A percentile compares a stretch with the other conserved stretches of the same genome.
These are phyloP conservation scores for Abrostola triplasia DNA, from an alignment of 2,888 invertebrate genomes.

Conservation along the genomic window DNA sequence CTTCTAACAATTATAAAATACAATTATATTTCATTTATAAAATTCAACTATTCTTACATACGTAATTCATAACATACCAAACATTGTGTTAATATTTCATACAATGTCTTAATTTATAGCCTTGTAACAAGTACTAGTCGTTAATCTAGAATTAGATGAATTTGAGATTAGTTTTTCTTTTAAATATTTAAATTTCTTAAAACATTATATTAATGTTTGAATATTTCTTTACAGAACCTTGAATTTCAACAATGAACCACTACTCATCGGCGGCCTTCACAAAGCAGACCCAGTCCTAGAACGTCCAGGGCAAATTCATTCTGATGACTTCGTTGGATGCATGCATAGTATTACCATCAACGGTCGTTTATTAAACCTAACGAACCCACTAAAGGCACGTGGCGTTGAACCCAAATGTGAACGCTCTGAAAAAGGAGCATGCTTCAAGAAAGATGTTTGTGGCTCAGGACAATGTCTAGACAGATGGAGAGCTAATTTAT, in stretches of 20 bases:
- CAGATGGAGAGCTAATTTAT: conserved; percentile 93
- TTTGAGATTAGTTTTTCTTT: no score
- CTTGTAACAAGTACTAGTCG: no score
- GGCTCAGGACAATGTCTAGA: conserved; percentile 93
- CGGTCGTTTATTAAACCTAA: conserved; percentile 94
- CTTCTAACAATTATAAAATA: no score
- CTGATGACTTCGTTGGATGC: conserved; percentile 98
- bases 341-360: conserved; percentile 97
- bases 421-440: conserved; percentile 90
- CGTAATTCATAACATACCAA: no score
- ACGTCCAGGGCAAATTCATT: conserved; percentile 95
- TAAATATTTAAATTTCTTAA: no score
- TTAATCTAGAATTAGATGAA: neutral
- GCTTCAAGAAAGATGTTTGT: conserved; percentile 87
- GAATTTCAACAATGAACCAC: conserved; percentile 96
- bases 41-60: no score
- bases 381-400: conserved; percentile 91
- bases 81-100: neutral
- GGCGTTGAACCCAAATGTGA: conserved; percentile 93
- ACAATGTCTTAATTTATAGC: neutral
- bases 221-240: conserved; percentile 91
- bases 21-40: no score
- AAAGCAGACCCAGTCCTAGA: conserved; percentile 96
- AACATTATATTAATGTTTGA: neutral
- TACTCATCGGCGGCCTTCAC: conserved; percentile 95